Conservation (phyloP, 2,888 invertebrate genomes). For the Sipha maydis region DNA sequence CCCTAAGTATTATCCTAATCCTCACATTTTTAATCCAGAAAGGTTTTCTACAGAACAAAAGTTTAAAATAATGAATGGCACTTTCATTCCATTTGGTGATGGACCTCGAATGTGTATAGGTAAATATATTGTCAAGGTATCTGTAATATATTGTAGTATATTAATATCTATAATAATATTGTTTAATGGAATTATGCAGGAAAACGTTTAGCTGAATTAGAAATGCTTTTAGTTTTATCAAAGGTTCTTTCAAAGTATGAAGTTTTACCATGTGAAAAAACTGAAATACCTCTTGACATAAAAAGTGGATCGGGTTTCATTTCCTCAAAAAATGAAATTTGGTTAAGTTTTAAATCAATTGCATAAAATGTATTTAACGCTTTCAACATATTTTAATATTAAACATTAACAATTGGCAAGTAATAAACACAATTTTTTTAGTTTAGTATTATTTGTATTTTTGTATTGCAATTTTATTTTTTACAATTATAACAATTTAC, state of each 20-base stretch:
- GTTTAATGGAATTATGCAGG: background rate
- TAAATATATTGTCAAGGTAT: background rate
- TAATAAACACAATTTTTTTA: too few relatives aligned
- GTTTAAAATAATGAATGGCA: constrained; percentile 27
- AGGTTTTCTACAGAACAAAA: constrained; percentile 52
- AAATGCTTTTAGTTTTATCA: background rate
- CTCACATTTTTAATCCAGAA: constrained; percentile 44
- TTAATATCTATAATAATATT: background rate
- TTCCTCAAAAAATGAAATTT: background rate
- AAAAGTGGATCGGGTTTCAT: background rate
- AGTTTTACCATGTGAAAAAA: constrained; percentile 1
- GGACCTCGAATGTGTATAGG: constrained; percentile 54
- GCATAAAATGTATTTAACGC: background rate
- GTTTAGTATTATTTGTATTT: too few relatives aligned
- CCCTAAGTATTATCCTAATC: constrained; percentile 48
- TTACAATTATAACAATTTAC: too few relatives aligned
- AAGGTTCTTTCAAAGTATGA: background rate
- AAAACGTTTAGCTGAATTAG: background rate
- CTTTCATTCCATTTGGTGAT: constrained; percentile 58
- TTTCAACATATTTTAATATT: too few relatives aligned
- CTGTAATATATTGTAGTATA: background rate
- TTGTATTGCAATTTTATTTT: too few relatives aligned
- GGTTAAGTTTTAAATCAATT: background rate
- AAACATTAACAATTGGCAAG: too few relatives aligned
- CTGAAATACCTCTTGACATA: constrained; percentile 4